A percentile compares a stretch with the other conserved stretches of the same genome.
These are phyloP conservation scores for Drosophila acutilabella DNA, from an alignment of 2,888 invertebrate genomes.

Conservation along the genomic window DNA sequence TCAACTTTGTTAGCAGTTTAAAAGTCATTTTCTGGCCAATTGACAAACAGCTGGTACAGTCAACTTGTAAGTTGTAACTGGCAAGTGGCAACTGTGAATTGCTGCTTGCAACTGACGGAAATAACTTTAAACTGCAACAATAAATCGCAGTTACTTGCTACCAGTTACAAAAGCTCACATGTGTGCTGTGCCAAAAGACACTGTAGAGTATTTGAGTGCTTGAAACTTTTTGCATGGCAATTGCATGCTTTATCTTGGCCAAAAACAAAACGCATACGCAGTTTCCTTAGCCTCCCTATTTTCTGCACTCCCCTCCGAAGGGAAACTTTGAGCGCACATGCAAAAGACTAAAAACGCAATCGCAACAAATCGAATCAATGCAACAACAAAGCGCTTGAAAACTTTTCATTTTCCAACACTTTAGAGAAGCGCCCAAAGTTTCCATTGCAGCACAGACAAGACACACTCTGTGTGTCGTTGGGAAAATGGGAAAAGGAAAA, in stretches of 20 bases:
- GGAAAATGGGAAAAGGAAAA: neutral
- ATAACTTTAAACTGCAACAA: slow-evolving; percentile 68
- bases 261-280: slow-evolving; percentile 51
- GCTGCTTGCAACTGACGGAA: slow-evolving; percentile 27
- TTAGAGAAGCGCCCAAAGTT: slow-evolving; percentile 49
- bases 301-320: neutral
- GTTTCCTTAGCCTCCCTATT: slow-evolving; percentile 22
- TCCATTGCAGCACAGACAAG: slow-evolving; percentile 49
- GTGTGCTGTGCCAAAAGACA: slow-evolving; percentile 33
- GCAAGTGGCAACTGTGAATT: slow-evolving; percentile 25
- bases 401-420: slow-evolving; percentile 77
- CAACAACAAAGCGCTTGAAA: slow-evolving; percentile 68
- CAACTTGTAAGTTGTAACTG: slow-evolving; percentile 24
- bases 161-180: slow-evolving; percentile 37
- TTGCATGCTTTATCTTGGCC: slow-evolving; percentile 72
- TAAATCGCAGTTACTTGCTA: slow-evolving; percentile 51
- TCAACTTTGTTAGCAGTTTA: slow-evolving; percentile 43
- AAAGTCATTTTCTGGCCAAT: slow-evolving; percentile 54
- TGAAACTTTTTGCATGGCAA: slow-evolving; percentile 63
- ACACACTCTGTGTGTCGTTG: slow-evolving; percentile 26
- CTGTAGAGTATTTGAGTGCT: slow-evolving; percentile 55
- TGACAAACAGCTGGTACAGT: slow-evolving; percentile 60
- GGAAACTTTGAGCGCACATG: slow-evolving; percentile 70
- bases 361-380: slow-evolving; percentile 79
- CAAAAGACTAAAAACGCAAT: slow-evolving; percentile 79